phyloP scores from a whole-genome alignment of 2,888 invertebrate species.

The Eudemis profundana region DNA sequence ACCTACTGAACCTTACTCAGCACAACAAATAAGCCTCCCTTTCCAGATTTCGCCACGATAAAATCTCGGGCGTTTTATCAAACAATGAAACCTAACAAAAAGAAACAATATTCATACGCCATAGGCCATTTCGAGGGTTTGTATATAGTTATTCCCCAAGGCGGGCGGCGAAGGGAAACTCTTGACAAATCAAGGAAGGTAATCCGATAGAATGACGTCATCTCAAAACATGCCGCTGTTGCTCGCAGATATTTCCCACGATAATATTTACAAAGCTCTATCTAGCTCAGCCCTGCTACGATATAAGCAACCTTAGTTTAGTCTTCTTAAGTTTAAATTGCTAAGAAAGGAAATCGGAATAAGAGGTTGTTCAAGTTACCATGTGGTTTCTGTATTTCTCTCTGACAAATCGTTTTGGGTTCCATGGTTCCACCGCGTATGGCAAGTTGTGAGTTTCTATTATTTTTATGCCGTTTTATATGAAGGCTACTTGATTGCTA shows the following conservation, averaged over 20 bases:
- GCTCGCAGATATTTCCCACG: slow-evolving; percentile 30
- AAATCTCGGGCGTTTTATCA: slow-evolving; percentile 35
- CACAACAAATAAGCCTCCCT: slow-evolving; percentile 8
- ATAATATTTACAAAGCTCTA: slow-evolving; percentile 11
- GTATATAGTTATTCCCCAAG: slow-evolving; percentile 35
- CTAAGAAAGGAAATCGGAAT: background rate
- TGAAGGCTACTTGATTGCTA: background rate
- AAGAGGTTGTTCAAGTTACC: background rate
- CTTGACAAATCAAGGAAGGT: slow-evolving; percentile 43
- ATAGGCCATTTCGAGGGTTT: slow-evolving; percentile 35
- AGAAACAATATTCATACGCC: slow-evolving; percentile 42
- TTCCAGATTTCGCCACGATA: slow-evolving; percentile 18
- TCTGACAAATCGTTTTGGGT: slow-evolving; percentile 41
- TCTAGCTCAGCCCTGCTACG: background rate
- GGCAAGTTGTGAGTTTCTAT: slow-evolving; percentile 25
- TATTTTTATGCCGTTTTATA: slow-evolving; percentile 17
- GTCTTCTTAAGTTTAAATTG: background rate
- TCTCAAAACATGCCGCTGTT: slow-evolving; percentile 37
- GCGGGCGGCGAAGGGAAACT: slow-evolving; percentile 25
- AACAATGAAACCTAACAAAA: slow-evolving; percentile 39
- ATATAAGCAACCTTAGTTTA: background rate
- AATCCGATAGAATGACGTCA: slow-evolving; percentile 40
- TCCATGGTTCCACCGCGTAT: slow-evolving; percentile 16
- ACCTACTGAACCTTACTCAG: background rate
- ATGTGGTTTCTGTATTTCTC: slow-evolving; percentile 20